These are phyloP conservation scores for Cyprinodon diabolis DNA, from an alignment of 2,797 vertebrate genomes.

Conservation along the genomic window DNA sequence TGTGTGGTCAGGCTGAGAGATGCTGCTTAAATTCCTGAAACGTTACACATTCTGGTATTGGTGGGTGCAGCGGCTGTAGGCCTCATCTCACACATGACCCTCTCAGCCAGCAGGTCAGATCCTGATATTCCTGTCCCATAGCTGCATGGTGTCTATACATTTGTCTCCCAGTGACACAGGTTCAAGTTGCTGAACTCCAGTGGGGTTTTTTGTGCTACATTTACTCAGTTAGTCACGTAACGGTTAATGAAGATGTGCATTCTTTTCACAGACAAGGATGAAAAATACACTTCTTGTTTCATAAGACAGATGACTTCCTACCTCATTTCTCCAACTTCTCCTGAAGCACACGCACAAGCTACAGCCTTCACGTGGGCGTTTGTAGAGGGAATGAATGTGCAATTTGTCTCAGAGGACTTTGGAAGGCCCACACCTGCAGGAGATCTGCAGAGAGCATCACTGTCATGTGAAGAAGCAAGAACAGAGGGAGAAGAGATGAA, in stretches of 20 bases:
- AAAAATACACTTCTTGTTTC: slow-evolving; percentile 33
- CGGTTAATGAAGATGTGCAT: slow-evolving; percentile 17
- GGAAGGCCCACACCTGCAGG: slow-evolving; percentile 65
- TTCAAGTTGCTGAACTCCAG: slow-evolving; percentile 20
- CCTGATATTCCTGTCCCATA: slow-evolving; percentile 70
- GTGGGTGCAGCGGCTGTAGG: slow-evolving; percentile 51
- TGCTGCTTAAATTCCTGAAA: slow-evolving; percentile 66
- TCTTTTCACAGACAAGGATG: slow-evolving; percentile 19
- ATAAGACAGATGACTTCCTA: slow-evolving; percentile 38
- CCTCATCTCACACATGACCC: slow-evolving; percentile 67
- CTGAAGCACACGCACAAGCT: slow-evolving; percentile 11
- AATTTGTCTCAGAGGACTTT: slow-evolving; percentile 46
- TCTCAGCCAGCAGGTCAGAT: slow-evolving; percentile 66
- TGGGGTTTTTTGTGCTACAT: slow-evolving; percentile 7
- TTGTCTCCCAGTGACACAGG: slow-evolving; percentile 31
- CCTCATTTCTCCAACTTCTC: slow-evolving; percentile 29
- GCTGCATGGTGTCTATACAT: slow-evolving; percentile 38
- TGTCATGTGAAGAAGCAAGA: slow-evolving; percentile 63
- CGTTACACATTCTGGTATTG: slow-evolving; percentile 66
- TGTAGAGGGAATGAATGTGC: slow-evolving; percentile 20
- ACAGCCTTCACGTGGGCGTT: slow-evolving; percentile 8
- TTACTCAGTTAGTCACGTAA: slow-evolving; percentile 8
- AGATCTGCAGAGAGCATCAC: slow-evolving; percentile 66
- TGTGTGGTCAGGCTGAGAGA: slow-evolving; percentile 49
- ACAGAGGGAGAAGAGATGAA: slow-evolving; percentile 63